Conservation (phyloP, 1,140 invertebrate genomes). For the Achroia grisella region DNA sequence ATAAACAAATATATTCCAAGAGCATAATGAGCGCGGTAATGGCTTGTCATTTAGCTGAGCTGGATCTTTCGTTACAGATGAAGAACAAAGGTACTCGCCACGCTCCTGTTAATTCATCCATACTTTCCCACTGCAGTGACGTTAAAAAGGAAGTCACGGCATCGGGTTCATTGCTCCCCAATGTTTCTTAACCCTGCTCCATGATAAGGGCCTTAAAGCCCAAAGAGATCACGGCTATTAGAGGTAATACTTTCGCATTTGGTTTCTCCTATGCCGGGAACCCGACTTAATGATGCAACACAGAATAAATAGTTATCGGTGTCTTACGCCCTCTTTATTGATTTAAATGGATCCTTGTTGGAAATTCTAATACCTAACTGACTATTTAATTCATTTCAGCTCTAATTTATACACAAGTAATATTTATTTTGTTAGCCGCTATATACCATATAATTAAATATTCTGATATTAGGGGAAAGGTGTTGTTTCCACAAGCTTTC, state of each 20-base stretch:
- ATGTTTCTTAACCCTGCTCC: slow-evolving; percentile 2
- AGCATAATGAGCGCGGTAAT: slow-evolving; percentile 36
- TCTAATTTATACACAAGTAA: no score
- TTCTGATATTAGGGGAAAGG: no score
- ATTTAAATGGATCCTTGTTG: not conserved
- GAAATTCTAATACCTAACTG: no score
- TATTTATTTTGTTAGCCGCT: no score
- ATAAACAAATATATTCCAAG: slow-evolving; percentile 41
- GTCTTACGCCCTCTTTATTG: not conserved
- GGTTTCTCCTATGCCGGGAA: not conserved
- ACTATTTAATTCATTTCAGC: not conserved
- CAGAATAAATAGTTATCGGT: slow-evolving; percentile 2
- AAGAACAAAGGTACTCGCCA: slow-evolving; percentile 50
- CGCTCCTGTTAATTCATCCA: slow-evolving; percentile 49
- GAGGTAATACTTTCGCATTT: no score
- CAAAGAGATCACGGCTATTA: no score
- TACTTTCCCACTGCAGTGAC: slow-evolving; percentile 48
- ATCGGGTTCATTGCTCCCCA: slow-evolving; percentile 40
- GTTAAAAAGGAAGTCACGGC: slow-evolving; percentile 68
- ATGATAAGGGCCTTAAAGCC: not conserved
- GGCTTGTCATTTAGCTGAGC: slow-evolving; percentile 26
- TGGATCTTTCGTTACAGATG: slow-evolving; percentile 34
- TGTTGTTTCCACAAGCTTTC: no score
- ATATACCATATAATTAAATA: no score
- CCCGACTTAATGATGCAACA: slow-evolving; percentile 21